Percentiles rank a stretch among this genome's conserved stretches.
These are phyloP conservation scores for Sebastes schlegelii DNA, from an alignment of 2,113 vertebrate species.

Conservation along the genomic window DNA sequence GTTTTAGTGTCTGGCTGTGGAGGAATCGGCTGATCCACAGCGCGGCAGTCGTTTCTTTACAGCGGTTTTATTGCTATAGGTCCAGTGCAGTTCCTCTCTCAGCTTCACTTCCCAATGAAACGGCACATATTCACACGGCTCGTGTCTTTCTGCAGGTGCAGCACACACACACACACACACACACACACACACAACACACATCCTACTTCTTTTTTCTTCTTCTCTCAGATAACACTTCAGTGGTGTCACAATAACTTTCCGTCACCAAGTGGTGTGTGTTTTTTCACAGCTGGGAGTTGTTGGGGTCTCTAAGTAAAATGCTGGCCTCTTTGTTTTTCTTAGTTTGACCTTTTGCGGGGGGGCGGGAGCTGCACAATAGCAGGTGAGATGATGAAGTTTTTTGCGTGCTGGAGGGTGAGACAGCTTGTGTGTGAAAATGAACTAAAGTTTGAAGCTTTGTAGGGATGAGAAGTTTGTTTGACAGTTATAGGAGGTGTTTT, in stretches of 20 bases:
- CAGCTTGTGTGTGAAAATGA: conserved; percentile 14
- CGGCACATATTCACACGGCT: conserved; percentile 35
- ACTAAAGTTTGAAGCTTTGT: conserved; percentile 45
- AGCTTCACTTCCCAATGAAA: conserved; percentile 53
- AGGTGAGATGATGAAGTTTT: conserved; percentile 25
- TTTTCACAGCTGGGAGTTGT: conserved; percentile 33
- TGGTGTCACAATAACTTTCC: conserved; percentile 47
- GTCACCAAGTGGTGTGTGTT: conserved; percentile 40
- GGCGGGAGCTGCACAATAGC: background rate
- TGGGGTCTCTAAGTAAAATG: conserved; percentile 46
- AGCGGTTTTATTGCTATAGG: conserved; percentile 40
- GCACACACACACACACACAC: background rate
- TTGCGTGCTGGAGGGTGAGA: conserved; percentile 33
- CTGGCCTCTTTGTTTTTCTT: conserved; percentile 29
- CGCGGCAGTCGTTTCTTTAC: conserved; percentile 32
- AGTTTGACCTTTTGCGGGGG: conserved; percentile 23
- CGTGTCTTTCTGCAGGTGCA: conserved; percentile 51
- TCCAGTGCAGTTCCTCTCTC: conserved; percentile 26
- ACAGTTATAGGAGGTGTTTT: conserved; percentile 33
- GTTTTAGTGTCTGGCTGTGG: conserved; percentile 18
- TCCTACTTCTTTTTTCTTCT: conserved; percentile 21
- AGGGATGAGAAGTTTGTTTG: conserved; percentile 43
- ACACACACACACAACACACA: conserved; percentile 1
- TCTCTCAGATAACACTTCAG: conserved; percentile 37
- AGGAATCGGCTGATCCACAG: conserved; percentile 38